phyloP scores from a whole-genome alignment of 2,888 invertebrate genomes.

The Alcis repandata region DNA sequence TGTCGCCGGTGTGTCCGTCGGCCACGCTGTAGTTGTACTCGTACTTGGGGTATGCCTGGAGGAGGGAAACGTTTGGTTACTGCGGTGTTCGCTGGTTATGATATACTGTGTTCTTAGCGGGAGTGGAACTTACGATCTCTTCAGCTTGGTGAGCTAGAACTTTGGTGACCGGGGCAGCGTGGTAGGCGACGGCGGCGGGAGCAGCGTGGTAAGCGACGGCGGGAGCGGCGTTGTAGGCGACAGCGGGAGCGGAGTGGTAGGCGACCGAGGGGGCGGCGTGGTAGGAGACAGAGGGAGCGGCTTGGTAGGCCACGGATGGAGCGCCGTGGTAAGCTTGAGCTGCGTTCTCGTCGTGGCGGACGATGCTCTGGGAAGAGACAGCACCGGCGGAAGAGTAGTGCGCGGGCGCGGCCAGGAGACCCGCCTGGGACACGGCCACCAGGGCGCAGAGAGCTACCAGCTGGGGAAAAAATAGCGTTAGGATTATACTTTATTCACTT shows the following conservation, averaged over 20 bases:
- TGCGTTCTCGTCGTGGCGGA: constrained; percentile 66
- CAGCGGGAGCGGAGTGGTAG: constrained; percentile 64
- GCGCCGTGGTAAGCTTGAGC: constrained; percentile 51
- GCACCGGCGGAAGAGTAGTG: constrained; percentile 70
- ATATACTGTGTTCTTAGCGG: background rate
- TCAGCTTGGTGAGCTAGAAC: constrained; percentile 57
- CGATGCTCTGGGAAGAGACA: constrained; percentile 73
- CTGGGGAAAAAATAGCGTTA: constrained; percentile 44
- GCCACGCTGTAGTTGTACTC: constrained; percentile 85
- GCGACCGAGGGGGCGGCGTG: constrained; percentile 49
- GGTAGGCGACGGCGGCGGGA: constrained; percentile 52
- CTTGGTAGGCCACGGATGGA: constrained; percentile 54
- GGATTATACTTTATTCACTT: background rate
- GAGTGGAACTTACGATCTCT: constrained; percentile 54
- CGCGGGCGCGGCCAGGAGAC: constrained; percentile 65
- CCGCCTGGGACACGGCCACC: constrained; percentile 69
- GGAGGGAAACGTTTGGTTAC: constrained; percentile 20
- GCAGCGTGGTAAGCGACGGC: constrained; percentile 51
- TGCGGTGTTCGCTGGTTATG: background rate
- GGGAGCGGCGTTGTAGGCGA: constrained; percentile 62
- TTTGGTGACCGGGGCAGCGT: constrained; percentile 51
- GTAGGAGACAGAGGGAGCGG: constrained; percentile 53
- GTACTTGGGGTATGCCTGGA: constrained; percentile 78
- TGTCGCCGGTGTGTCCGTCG: constrained; percentile 86
- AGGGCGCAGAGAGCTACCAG: constrained; percentile 62